Conservation (phyloP, 1,140 invertebrate genomes). For the Harlomillsia oculata region DNA sequence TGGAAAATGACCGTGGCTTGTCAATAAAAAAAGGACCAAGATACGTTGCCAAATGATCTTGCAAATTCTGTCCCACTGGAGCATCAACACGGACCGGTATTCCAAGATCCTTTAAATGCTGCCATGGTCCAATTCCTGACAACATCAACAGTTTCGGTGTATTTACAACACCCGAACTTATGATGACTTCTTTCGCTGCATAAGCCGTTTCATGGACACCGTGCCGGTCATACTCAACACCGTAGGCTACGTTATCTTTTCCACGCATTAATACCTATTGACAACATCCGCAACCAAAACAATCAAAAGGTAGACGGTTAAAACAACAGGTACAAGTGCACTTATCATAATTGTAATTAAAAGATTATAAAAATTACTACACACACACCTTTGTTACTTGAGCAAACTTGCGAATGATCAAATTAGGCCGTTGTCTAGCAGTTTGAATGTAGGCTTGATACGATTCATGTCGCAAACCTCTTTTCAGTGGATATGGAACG, state of each 20-base stretch:
- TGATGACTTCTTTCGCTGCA: slow-evolving; percentile 35
- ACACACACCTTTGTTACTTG: slow-evolving; percentile 25
- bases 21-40: slow-evolving; percentile 21
- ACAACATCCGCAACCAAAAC: slow-evolving; percentile 43
- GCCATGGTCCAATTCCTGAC: slow-evolving; percentile 12
- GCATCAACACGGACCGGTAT: slow-evolving; percentile 4
- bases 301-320: slow-evolving; percentile 37
- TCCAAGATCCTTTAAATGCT: slow-evolving; percentile 5
- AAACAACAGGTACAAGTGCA: slow-evolving; percentile 37
- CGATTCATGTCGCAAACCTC: slow-evolving; percentile 9
- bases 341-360: slow-evolving; percentile 34
- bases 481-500: slow-evolving; percentile 11
- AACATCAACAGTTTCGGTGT: slow-evolving; percentile 39
- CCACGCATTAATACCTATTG: not conserved
- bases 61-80: slow-evolving; percentile 18
- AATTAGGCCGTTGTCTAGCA: not conserved
- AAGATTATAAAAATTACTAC: slow-evolving; percentile 17
- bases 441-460: slow-evolving; percentile 25
- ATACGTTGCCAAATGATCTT: slow-evolving; percentile 18
- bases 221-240: slow-evolving; percentile 22
- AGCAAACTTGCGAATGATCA: slow-evolving; percentile 28
- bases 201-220: slow-evolving; percentile 7
- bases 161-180: slow-evolving; percentile 37
- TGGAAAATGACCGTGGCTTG: not conserved
- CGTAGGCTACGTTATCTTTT: slow-evolving; percentile 35